Evolutionary conservation across 2,888 invertebrate species (phyloP), one percentile per base, ranked within the genome.

Genomic region (Leistus spinibarbis): DNA sequence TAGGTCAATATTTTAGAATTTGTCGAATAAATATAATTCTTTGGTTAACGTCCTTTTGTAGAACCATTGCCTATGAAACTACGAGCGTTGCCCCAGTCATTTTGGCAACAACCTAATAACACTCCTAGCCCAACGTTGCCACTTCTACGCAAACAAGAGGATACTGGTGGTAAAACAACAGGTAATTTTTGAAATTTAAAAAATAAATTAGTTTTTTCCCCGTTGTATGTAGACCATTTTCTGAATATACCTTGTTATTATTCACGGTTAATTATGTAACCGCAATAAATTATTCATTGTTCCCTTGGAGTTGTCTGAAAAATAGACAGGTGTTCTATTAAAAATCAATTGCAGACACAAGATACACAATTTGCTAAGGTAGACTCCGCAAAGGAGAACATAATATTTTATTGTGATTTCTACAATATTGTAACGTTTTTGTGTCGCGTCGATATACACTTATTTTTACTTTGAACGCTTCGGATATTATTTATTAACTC

Each of bases 21-120:
- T n/a, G n/a, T 40, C 40, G 10, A 40, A 40, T 40, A 40, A 40
- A 40, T 40, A 40, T 16, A 56, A 19, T 9, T 56, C 5, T 56
- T 56, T 56, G 19, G 16, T 56, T 19, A 10, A 22, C 19, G 10
- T 3, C 10, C 3, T 16, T 16, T 60, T 22, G 22, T 82, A 87
- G 88, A 87, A 68, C 87, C 88, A 0, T 79, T 88, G 66, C 88
- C 88, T 9, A 88, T 88, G 88, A 85, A 87, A 79, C 79, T 87
- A 77, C 80, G 88, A 57, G 88, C 88, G 2, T 81, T 88, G 74
- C 88, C 88, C 9, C 86, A 85, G 79, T 88, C 88, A 10, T 88
- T 88, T 80, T 88, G 88, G 88, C 86, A 87, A 80, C 87, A 88
- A 78, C 88, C 88, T 2, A 88, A 88, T 79, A 82, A 84, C 69